Conservation (phyloP, 1,140 invertebrate genomes). For the Neodiprion fabricii region DNA sequence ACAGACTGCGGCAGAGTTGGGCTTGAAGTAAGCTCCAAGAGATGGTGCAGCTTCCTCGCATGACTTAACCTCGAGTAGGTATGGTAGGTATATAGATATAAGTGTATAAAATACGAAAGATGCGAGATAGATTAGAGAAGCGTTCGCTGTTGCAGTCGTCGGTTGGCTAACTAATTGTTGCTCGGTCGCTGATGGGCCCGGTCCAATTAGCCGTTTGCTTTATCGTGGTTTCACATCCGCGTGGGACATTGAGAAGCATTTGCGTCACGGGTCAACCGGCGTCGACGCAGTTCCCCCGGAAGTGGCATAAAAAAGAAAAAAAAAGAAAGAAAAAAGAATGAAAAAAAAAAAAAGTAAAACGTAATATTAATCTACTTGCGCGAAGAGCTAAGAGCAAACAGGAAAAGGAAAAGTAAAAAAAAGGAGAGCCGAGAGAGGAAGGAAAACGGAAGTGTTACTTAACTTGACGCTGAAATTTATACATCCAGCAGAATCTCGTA, state of each 20-base stretch:
- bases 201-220: neutral
- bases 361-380: neutral
- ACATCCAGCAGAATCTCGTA: too few relatives aligned
- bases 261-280: neutral
- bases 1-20: too few relatives aligned
- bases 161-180: conserved; percentile 5
- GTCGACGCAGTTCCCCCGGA: neutral
- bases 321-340: too few relatives aligned
- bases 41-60: too few relatives aligned
- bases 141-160: neutral
- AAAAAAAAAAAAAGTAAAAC: neutral
- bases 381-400: neutral
- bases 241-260: neutral
- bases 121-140: neutral
- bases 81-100: too few relatives aligned
- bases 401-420: neutral
- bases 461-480: neutral
- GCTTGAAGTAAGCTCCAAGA: too few relatives aligned
- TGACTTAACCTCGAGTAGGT: too few relatives aligned
- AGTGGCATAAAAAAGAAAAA: neutral
- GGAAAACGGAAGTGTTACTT: neutral
- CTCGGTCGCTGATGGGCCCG: neutral
- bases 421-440: neutral
- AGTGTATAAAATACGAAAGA: neutral
- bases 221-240: conserved; percentile 1